These are phyloP conservation scores for Scytalopus superciliaris DNA, from an alignment of 2,113 vertebrate genomes.

Conservation along the genomic window DNA sequence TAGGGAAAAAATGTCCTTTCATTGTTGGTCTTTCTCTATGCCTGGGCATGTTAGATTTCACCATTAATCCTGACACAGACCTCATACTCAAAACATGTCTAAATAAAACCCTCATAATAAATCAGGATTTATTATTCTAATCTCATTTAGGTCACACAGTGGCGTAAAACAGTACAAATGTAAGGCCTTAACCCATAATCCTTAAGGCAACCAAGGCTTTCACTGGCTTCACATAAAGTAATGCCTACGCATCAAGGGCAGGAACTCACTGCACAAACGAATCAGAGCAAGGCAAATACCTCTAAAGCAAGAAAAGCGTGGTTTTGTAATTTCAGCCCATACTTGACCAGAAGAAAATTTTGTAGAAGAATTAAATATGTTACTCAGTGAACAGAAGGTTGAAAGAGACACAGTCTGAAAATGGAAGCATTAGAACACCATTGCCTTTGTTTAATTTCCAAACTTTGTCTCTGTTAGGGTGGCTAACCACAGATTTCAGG, in stretches of 20 bases:
- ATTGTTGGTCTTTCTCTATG: conserved; percentile 24
- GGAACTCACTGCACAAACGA: not conserved
- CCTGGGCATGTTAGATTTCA: conserved; percentile 32
- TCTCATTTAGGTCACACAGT: conserved; percentile 61
- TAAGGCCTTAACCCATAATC: conserved; percentile 41
- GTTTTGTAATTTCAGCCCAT: not conserved
- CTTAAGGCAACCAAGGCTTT: conserved; percentile 11
- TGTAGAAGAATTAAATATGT: not conserved
- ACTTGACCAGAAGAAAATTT: not conserved
- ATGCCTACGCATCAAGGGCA: not conserved
- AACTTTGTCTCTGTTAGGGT: not conserved
- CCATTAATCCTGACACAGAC: conserved; percentile 51
- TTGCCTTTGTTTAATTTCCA: not conserved
- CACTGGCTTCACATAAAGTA: not conserved
- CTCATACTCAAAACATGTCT: conserved; percentile 45
- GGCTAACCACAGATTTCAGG: not conserved
- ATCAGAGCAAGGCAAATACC: not conserved
- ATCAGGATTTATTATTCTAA: conserved; percentile 68
- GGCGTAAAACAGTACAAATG: conserved; percentile 11
- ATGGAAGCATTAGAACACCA: not conserved
- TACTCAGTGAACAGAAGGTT: not conserved
- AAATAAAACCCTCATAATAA: conserved; percentile 59
- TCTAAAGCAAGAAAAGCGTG: not conserved
- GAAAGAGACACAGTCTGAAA: not conserved
- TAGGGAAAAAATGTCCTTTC: conserved; percentile 47